phyloP scores from a whole-genome alignment of 2,797 vertebrate species.

The Schizopygopsis malacanthus region DNA sequence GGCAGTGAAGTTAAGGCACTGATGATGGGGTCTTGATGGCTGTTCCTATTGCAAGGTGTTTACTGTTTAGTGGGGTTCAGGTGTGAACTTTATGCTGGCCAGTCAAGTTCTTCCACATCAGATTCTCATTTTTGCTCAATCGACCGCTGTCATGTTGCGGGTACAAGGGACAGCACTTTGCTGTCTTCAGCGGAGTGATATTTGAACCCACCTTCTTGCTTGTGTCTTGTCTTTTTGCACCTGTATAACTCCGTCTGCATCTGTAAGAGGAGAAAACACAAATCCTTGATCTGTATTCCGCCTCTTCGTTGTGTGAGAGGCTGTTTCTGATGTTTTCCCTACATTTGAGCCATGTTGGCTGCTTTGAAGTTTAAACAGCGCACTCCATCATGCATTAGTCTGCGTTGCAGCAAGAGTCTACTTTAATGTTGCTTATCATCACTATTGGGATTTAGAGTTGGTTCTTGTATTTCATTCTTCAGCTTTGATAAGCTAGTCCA shows the following conservation, averaged over 20 bases:
- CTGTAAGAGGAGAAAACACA: constrained; percentile 14
- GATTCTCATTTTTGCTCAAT: not conserved
- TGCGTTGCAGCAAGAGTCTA: not conserved
- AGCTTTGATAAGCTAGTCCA: constrained; percentile 3
- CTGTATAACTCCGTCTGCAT: constrained; percentile 19
- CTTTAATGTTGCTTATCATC: not conserved
- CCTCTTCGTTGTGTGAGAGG: not conserved
- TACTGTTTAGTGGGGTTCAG: not conserved
- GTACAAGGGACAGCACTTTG: not conserved
- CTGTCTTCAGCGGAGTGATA: not conserved
- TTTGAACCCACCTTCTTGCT: not conserved
- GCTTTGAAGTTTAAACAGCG: constrained; percentile 4
- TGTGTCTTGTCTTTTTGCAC: constrained; percentile 2
- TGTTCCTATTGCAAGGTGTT: not conserved
- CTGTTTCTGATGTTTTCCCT: constrained; percentile 15
- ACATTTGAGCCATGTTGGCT: not conserved
- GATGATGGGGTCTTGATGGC: not conserved
- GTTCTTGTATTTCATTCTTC: constrained; percentile 8
- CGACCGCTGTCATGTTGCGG: not conserved
- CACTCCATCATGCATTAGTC: constrained; percentile 22
- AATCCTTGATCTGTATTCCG: constrained; percentile 38
- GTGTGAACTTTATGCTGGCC: not conserved
- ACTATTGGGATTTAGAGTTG: constrained; percentile 7
- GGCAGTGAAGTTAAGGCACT: not conserved
- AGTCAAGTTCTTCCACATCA: not conserved